Conservation (phyloP, 1,140 invertebrate species). For the Melanaphis sacchari region DNA sequence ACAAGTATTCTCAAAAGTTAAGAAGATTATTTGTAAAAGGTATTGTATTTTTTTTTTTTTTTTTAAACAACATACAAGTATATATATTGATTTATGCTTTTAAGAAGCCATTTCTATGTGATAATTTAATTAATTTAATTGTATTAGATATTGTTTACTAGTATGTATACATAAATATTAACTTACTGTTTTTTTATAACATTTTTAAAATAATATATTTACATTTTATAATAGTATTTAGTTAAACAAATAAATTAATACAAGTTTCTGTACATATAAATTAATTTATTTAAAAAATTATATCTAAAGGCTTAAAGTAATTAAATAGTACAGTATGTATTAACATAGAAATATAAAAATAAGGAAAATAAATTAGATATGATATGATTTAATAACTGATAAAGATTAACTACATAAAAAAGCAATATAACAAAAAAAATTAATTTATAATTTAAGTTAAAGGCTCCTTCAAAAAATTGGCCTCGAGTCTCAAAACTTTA, state of each 20-base stretch:
- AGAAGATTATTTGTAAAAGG: slow-evolving; percentile 6
- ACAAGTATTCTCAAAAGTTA: slow-evolving; percentile 20
- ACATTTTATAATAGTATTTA: neutral
- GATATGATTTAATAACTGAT: too few relatives aligned
- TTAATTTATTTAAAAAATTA: too few relatives aligned
- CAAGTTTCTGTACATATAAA: neutral
- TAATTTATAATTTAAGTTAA: too few relatives aligned
- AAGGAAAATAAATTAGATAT: too few relatives aligned
- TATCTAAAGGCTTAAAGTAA: too few relatives aligned
- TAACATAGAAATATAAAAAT: too few relatives aligned
- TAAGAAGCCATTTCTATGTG: slow-evolving; percentile 42
- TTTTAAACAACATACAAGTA: neutral
- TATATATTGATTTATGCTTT: slow-evolving; percentile 17
- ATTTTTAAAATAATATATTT: neutral
- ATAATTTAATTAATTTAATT: slow-evolving; percentile 55
- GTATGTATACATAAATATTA: neutral
- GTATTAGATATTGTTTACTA: slow-evolving; percentile 42
- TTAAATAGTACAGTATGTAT: too few relatives aligned
- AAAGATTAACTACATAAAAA: too few relatives aligned
- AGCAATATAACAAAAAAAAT: too few relatives aligned
- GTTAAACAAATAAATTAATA: neutral
- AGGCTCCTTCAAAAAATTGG: too few relatives aligned
- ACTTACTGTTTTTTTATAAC: neutral
- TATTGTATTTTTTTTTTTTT: neutral
- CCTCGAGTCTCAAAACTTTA: too few relatives aligned